Evolutionary conservation across 2,113 vertebrate genomes (phyloP), one percentile per base, ranked within the genome.

Genomic region (Erpornis zantholeuca): DNA sequence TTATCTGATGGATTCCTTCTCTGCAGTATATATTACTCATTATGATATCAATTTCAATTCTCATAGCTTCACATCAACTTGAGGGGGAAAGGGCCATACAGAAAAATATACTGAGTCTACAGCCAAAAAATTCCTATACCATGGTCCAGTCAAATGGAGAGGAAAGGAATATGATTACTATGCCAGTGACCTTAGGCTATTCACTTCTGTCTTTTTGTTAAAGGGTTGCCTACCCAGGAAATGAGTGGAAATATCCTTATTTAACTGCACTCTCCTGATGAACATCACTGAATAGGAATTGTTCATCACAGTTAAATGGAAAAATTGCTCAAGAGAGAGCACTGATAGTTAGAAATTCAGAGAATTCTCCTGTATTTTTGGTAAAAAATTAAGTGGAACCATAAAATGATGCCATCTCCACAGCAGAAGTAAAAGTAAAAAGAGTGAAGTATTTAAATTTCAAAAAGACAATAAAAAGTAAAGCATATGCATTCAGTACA

Each of bases 401-500:
- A 71, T 71, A 76, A 93, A 95, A 90, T 53, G 25, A 33, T 86
- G n/a, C 44, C 65, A 90, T 85, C 10, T 60, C 12, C 54, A 42
- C 33, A 91, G 45, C 22, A 68, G 33, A 72, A 24, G 11, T 59
- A 36, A 59, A 80, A 88, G 27, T 64, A 71, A 59, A 68, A 75
- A 44, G 44, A 59, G 38, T 81, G 17, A 18, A 91, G 68, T 70
- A 64, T 61, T 96, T 76, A 88, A 82, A 81, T 86, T 96, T 97
- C 27, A 60, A 50, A 86, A 82, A 85, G 54, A 87, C 45, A 31
- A 89, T 86, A 92, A 42, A 59, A 96, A 68, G 95, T 96, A 65
- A 93, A 95, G 76, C 80, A 70, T 80, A 66, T 88, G 63, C 66
- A 86, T 95, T 88, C 73, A 94, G 56, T 95, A 92, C 25, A 79